Conservation (phyloP, 2,113 vertebrate species). For the Choloepus hoffmanni region DNA sequence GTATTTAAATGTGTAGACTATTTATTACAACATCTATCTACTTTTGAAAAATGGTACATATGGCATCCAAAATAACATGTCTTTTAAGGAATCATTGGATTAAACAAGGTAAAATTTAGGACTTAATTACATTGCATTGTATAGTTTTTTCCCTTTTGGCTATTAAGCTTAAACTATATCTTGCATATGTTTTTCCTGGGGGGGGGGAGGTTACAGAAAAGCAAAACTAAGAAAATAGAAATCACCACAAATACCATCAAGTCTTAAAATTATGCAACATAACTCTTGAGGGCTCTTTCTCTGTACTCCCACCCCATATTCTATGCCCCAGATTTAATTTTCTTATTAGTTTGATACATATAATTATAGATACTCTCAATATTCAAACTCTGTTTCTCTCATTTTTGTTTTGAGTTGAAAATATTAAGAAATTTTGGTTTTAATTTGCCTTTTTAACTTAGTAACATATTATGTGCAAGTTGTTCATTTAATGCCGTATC, state of each 20-base stretch:
- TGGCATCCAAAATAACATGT: background rate
- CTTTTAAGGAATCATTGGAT: background rate
- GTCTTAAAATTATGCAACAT: background rate
- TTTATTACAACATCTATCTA: background rate
- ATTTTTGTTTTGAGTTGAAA: background rate
- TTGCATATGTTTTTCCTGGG: background rate
- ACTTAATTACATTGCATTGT: background rate
- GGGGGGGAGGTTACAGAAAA: background rate
- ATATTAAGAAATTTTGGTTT: background rate
- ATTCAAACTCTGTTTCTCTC: background rate
- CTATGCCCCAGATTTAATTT: background rate
- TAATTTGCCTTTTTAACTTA: background rate
- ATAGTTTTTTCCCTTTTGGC: background rate
- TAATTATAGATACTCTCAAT: background rate
- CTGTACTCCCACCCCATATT: background rate
- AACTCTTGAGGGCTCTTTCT: background rate
- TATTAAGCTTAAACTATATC: background rate
- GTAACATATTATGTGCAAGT: background rate
- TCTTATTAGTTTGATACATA: background rate
- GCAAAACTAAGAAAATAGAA: background rate
- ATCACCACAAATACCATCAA: background rate
- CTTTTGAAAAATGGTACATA: background rate
- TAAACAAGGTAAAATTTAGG: background rate
- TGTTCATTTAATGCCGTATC: background rate
- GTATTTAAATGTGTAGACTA: background rate